phyloP scores from a whole-genome alignment of 1,140 invertebrate species.

The Ladona fulva region DNA sequence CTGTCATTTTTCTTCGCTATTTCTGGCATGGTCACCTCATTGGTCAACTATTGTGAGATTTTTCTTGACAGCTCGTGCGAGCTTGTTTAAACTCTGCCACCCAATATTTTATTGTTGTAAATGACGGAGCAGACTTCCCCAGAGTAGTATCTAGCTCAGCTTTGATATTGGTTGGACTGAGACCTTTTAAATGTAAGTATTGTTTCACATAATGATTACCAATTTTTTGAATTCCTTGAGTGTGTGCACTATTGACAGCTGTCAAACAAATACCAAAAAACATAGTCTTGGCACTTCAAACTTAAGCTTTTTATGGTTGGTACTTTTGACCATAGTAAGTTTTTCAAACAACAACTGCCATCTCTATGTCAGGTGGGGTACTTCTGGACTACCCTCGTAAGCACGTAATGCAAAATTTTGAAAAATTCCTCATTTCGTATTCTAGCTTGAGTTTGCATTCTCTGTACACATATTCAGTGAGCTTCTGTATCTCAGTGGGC shows the following conservation, averaged over 20 bases:
- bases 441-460: no score
- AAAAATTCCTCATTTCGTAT: no score
- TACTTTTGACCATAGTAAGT: no score
- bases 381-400: background rate
- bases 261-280: background rate
- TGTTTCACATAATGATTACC: background rate
- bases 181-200: slow-evolving; percentile 20
- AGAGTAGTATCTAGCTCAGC: no score
- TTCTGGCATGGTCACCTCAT: slow-evolving; percentile 23
- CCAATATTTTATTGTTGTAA: no score
- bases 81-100: slow-evolving; percentile 28
- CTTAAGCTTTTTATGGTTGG: no score
- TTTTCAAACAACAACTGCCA: no score
- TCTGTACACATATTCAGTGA: no score
- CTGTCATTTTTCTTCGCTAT: slow-evolving; percentile 23
- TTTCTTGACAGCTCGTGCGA: slow-evolving; percentile 21
- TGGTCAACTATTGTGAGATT: slow-evolving; percentile 25
- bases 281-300: background rate
- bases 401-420: background rate
- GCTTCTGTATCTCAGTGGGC: no score
- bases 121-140: no score
- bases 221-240: background rate
- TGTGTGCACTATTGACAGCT: background rate
- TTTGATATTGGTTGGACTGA: no score
- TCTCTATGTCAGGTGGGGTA: background rate